Evolutionary conservation across 2,113 vertebrate species (phyloP), one percentile per base, ranked within the genome.

Genomic region (Indri indri): DNA sequence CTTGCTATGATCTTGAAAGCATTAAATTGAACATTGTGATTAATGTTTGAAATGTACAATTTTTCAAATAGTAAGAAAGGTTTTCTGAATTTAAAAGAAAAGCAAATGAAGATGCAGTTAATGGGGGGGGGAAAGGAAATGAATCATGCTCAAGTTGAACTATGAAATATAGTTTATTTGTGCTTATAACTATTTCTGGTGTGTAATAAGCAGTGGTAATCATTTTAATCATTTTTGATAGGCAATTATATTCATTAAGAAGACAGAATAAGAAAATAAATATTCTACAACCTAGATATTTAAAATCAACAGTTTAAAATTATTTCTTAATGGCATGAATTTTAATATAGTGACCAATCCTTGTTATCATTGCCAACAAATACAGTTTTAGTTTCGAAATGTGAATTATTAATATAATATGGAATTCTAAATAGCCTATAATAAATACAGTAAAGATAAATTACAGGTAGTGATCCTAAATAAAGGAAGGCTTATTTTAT

Each of bases 1-100:
- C 30, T 86, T 89, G 32, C 73, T 88, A 47, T 93, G 71, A 34
- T 47, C 23, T 94, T 97, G 68, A 90, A 97, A 95, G 50, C 50
- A 95, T 79, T 94, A 96, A 91, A 81, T 91, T 89, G 91, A 96
- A 90, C 96, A 66, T 61, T 85, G 34, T 94, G 63, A 94, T 97
- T 96, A 81, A 97, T 89, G 40, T 66, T 96, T 50, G 88, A 94
- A 94, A 80, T 77, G 54, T 22, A 82, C 34, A 87, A 47, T 93
- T 84, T 95, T 92, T 94, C 34, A 94, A 87, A 88, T 87, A 9
- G 50, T 79, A 85, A 81, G n/a, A 82, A 97, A 94, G 8, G 22
- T 27, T 70, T 57, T 77, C 52, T 95, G 23, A 95, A 93, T 91
- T 95, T 59, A 76, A 71, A 90, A 80, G n/a, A 71, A 65, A 90